Conservation (phyloP, 2,888 invertebrate genomes). For the Lithophane socia region DNA sequence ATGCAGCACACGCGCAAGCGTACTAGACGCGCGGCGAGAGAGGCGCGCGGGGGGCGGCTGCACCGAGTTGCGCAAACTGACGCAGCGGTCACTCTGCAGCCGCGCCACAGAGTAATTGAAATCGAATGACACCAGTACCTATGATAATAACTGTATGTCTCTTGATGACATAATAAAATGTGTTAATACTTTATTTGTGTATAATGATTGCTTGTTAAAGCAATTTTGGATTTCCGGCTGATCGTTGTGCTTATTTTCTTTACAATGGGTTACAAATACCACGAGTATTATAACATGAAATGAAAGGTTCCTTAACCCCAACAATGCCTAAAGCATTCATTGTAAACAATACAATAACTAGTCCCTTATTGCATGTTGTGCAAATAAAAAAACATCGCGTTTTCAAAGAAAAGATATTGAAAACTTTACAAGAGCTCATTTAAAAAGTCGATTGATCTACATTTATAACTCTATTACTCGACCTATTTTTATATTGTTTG, state of each 20-base stretch:
- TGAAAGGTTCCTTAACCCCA: not conserved
- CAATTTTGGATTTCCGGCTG: not conserved
- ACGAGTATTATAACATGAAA: not conserved
- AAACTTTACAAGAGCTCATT: slow-evolving; percentile 9
- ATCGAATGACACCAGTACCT: slow-evolving; percentile 63
- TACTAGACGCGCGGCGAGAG: slow-evolving; percentile 74
- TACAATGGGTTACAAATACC: not conserved
- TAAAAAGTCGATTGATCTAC: slow-evolving; percentile 45
- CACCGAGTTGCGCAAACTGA: slow-evolving; percentile 89
- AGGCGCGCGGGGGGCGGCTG: slow-evolving; percentile 79
- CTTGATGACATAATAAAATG: slow-evolving; percentile 43
- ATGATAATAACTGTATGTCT: slow-evolving; percentile 43
- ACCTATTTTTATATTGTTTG: slow-evolving; percentile 54
- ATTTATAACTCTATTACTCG: slow-evolving; percentile 43
- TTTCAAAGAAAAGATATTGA: slow-evolving; percentile 21
- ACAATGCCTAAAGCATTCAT: slow-evolving; percentile 6
- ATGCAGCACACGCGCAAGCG: slow-evolving; percentile 89
- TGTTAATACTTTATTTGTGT: slow-evolving; percentile 9
- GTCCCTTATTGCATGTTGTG: slow-evolving; percentile 32
- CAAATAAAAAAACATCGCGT: slow-evolving; percentile 35
- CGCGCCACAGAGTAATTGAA: slow-evolving; percentile 70
- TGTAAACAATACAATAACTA: slow-evolving; percentile 22
- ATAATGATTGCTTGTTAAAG: not conserved
- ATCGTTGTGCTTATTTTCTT: not conserved
- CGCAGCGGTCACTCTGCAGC: slow-evolving; percentile 84